phyloP scores from a whole-genome alignment of 2,888 invertebrate species.

The Lasioglossum pauxillum region DNA sequence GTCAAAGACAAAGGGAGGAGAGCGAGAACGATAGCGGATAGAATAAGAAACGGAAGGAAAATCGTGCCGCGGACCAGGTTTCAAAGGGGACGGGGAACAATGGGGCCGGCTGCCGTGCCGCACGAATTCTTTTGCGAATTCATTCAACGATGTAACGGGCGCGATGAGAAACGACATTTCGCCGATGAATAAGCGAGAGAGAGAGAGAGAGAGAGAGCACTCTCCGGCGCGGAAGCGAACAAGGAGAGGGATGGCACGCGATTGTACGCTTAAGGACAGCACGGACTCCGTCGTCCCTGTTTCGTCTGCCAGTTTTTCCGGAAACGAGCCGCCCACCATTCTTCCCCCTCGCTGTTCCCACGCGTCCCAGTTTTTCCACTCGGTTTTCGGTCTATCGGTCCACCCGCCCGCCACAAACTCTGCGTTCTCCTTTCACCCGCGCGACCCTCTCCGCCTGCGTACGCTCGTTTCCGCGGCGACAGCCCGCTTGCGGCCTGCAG shows the following conservation, averaged over 20 bases:
- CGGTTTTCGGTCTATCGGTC: conserved; percentile 11
- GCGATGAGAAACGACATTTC: conserved; percentile 63
- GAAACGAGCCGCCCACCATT: background rate
- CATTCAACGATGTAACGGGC: conserved; percentile 58
- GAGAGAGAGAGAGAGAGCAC: background rate
- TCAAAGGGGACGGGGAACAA: conserved; percentile 53
- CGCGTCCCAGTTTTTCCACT: background rate
- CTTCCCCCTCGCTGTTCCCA: too few species aligned
- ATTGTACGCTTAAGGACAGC: conserved; percentile 60
- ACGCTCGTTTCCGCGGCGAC: background rate
- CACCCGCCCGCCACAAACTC: background rate
- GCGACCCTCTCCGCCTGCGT: background rate
- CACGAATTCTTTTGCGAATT: conserved; percentile 57
- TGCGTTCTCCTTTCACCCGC: background rate
- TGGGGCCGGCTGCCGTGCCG: conserved; percentile 39
- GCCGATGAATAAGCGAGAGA: conserved; percentile 52
- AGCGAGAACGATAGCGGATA: conserved; percentile 2
- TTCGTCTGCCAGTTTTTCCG: conserved; percentile 25
- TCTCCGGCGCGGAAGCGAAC: background rate
- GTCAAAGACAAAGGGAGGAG: conserved; percentile 40
- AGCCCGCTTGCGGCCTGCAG: conserved; percentile 43
- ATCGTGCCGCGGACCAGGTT: conserved; percentile 47
- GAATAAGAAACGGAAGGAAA: conserved; percentile 52
- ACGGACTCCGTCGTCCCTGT: conserved; percentile 27
- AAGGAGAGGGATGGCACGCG: conserved; percentile 45